Conservation (phyloP, 2,888 invertebrate species). For the Macrophya alboannulata region DNA sequence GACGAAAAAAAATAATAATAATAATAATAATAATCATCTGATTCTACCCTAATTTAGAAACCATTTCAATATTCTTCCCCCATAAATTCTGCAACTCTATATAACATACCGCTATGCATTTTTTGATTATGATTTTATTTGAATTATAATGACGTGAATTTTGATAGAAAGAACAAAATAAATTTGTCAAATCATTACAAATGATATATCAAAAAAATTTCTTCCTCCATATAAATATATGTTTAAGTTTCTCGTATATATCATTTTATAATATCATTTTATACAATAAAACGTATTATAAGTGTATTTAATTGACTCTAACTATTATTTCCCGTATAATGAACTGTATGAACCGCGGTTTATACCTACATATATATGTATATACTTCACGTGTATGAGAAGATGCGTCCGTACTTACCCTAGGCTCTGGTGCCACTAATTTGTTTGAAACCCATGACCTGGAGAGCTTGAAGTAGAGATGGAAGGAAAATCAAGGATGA, state of each 20-base stretch:
- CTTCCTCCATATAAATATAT: too few relatives aligned
- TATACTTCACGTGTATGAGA: background rate
- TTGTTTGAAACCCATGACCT: slow-evolving; percentile 24
- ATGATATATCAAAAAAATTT: background rate
- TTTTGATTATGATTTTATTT: background rate
- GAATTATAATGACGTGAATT: background rate
- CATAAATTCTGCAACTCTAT: background rate
- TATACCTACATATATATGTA: too few relatives aligned
- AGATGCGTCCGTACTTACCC: slow-evolving; percentile 24
- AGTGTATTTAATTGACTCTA: background rate
- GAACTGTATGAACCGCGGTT: background rate
- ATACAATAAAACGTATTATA: background rate
- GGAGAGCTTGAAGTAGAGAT: background rate
- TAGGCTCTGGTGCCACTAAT: slow-evolving; percentile 21
- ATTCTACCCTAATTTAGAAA: too few relatives aligned
- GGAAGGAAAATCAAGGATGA: slow-evolving; percentile 36
- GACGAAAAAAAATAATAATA: too few relatives aligned
- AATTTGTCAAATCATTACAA: background rate
- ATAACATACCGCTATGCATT: background rate
- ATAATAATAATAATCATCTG: too few relatives aligned
- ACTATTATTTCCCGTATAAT: background rate
- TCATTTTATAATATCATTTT: too few relatives aligned
- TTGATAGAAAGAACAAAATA: background rate
- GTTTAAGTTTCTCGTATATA: background rate
- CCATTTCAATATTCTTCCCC: background rate